Evolutionary conservation across 2,888 invertebrate species (phyloP).

Genomic region (Eilema depressum): DNA sequence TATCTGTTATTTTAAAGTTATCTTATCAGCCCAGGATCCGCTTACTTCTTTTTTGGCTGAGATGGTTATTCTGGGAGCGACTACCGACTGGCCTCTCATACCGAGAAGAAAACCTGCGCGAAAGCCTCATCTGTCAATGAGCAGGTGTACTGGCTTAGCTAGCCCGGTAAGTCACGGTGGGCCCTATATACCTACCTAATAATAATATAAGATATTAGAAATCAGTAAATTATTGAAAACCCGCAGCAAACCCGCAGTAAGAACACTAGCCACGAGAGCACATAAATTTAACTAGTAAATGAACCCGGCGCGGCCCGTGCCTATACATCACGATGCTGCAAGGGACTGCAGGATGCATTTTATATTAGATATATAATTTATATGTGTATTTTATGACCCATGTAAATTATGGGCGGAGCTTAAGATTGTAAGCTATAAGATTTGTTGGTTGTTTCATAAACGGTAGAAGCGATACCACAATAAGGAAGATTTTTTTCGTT

Average conservation of each 20-base stretch:
- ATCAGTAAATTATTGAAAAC: not conserved
- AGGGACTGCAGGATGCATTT: constrained; percentile 54
- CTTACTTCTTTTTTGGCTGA: too few relatives aligned
- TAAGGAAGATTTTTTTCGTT: too few relatives aligned
- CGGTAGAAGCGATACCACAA: not conserved
- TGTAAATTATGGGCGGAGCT: constrained; percentile 45
- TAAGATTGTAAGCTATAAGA: constrained; percentile 13
- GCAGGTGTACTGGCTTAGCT: too few relatives aligned
- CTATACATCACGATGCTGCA: constrained; percentile 61
- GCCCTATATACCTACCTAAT: too few relatives aligned
- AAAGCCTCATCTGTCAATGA: too few relatives aligned
- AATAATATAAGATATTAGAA: constrained; percentile 1
- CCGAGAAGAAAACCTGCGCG: too few relatives aligned
- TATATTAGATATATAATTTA: constrained; percentile 64
- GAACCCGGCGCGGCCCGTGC: constrained; percentile 51
- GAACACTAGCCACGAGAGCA: constrained; percentile 24
- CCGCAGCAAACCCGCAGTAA: constrained; percentile 12
- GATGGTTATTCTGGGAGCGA: too few relatives aligned
- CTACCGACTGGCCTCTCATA: too few relatives aligned
- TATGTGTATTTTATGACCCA: constrained; percentile 68
- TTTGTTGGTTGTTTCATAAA: constrained; percentile 13
- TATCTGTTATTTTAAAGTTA: too few relatives aligned
- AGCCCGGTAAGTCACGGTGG: too few relatives aligned
- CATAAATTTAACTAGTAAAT: constrained; percentile 61
- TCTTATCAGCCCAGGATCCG: too few relatives aligned